Conservation (phyloP, 2,113 vertebrate species). For the Tragelaphus imberbis region DNA sequence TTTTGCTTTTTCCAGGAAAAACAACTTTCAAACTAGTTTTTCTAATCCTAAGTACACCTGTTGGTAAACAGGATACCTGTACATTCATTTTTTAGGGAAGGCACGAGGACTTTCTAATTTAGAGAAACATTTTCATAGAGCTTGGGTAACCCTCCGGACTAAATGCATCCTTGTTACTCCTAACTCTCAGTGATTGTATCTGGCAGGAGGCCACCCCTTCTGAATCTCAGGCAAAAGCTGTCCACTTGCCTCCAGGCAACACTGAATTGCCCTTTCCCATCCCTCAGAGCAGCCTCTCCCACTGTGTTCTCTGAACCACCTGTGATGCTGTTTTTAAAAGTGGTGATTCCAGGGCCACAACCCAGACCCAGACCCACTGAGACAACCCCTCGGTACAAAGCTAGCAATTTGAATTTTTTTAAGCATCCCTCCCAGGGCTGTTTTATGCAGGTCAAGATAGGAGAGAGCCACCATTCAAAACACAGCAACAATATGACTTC, state of each 20-base stretch:
- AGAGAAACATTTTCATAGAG: not conserved
- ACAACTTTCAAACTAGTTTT: not conserved
- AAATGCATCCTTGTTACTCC: not conserved
- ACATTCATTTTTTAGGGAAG: slow-evolving; percentile 45
- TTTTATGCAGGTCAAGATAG: not conserved
- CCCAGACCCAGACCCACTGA: not conserved
- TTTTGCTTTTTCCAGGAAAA: slow-evolving; percentile 1
- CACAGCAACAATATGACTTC: not conserved
- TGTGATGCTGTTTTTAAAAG: not conserved
- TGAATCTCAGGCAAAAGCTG: not conserved
- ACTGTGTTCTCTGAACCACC: not conserved
- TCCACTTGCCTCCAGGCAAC: not conserved
- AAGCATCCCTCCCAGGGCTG: not conserved
- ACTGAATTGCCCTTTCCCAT: not conserved
- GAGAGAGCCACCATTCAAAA: not conserved
- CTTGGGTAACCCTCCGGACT: not conserved
- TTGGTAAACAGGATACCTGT: not conserved
- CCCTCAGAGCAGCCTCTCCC: not conserved
- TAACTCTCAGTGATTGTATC: not conserved
- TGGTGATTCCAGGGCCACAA: not conserved
- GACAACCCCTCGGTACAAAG: not conserved
- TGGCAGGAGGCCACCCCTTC: not conserved
- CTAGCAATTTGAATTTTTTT: not conserved
- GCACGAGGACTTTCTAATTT: not conserved
- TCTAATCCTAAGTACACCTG: not conserved